A percentile compares a stretch with the other conserved stretches of the same genome.
Conservation (phyloP, 2,797 vertebrate genomes). For the Catharus ustulatus region DNA sequence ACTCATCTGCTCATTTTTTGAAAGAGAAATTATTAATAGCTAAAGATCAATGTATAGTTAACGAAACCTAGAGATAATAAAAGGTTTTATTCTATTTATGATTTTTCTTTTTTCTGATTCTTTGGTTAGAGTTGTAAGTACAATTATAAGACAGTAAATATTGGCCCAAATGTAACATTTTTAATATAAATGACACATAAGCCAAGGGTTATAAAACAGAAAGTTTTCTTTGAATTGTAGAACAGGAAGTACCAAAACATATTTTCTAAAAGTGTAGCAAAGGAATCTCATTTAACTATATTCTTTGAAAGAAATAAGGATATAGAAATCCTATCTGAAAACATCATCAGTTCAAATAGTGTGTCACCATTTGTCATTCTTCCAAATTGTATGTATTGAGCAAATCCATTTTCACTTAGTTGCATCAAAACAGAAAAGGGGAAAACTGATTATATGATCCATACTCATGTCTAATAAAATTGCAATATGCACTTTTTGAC, state of each 20-base stretch:
- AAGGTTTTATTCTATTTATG: neutral
- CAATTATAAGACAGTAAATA: neutral
- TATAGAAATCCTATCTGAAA: constrained; percentile 32
- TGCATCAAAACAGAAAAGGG: constrained; percentile 52
- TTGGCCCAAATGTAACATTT: neutral
- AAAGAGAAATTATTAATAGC: neutral
- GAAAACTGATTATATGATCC: constrained; percentile 68
- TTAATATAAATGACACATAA: neutral
- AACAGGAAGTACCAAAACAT: neutral
- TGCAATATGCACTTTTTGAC: constrained; percentile 59
- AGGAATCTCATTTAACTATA: neutral
- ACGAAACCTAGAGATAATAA: neutral
- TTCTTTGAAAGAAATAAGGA: constrained; percentile 17
- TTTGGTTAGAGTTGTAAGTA: neutral
- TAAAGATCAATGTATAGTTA: neutral
- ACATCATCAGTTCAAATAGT: constrained; percentile 46
- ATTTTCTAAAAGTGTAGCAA: neutral
- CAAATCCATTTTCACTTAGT: constrained; percentile 66
- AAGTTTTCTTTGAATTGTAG: neutral
- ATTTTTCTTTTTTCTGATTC: neutral
- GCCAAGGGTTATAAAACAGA: neutral
- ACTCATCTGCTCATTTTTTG: neutral
- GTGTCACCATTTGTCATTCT: constrained; percentile 48
- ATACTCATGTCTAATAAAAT: constrained; percentile 65
- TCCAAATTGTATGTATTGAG: constrained; percentile 42